Percentiles rank a stretch among this genome's conserved stretches.
phyloP scores from a whole-genome alignment of 1,140 invertebrate genomes.

The Nixonia krombeini region DNA sequence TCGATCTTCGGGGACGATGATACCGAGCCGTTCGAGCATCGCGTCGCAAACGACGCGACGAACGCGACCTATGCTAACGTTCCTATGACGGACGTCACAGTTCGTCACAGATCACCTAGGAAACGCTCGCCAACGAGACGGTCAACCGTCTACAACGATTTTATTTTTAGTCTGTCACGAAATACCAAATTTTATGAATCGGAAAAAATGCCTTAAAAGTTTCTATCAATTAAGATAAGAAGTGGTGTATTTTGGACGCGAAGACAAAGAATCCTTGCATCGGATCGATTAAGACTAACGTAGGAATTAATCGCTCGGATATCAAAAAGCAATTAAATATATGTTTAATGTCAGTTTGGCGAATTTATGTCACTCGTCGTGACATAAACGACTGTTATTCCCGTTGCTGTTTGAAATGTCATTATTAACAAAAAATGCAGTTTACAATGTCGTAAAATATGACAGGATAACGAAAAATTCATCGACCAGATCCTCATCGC shows the following conservation, averaged over 20 bases:
- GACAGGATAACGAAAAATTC: conserved; percentile 14
- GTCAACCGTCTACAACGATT: too few species aligned
- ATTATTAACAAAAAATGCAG: conserved; percentile 4
- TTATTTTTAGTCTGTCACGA: too few species aligned
- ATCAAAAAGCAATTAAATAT: background rate
- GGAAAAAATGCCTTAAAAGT: too few species aligned
- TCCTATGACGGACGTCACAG: background rate
- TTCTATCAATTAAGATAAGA: too few species aligned
- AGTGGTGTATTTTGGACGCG: too few species aligned
- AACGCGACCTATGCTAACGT: conserved; percentile 36
- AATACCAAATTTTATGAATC: too few species aligned
- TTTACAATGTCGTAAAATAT: background rate
- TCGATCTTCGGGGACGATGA: conserved; percentile 39
- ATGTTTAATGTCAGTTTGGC: background rate
- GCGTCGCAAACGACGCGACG: conserved; percentile 19
- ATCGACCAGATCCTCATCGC: background rate
- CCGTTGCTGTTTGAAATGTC: background rate
- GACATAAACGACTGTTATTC: too few species aligned
- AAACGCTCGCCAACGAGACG: too few species aligned
- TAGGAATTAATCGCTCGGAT: background rate
- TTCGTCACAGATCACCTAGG: too few species aligned
- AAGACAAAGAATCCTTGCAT: too few species aligned
- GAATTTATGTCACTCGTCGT: too few species aligned
- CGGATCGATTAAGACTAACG: too few species aligned
- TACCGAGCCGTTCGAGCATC: conserved; percentile 23